phyloP scores from a whole-genome alignment of 2,888 invertebrate genomes.

The Patella ulyssiponensis region DNA sequence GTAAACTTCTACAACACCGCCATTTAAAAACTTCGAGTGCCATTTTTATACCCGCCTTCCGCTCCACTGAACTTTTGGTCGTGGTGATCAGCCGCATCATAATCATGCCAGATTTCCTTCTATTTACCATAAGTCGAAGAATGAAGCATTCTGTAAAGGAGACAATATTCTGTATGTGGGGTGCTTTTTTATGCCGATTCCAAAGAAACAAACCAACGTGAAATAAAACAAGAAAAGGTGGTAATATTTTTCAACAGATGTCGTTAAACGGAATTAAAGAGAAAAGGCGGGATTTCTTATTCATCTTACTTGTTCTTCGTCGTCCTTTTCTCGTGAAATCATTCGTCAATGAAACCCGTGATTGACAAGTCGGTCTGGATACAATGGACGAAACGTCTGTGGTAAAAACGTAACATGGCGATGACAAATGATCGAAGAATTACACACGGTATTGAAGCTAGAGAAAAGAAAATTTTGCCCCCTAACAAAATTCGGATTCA shows the following conservation, averaged over 20 bases:
- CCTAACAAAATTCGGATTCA: too few relatives aligned
- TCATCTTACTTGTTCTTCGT: not conserved
- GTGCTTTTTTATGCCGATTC: not conserved
- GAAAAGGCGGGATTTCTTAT: conserved; percentile 8
- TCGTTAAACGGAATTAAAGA: not conserved
- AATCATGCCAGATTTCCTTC: not conserved
- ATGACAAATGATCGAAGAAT: too few relatives aligned
- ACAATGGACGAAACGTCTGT: too few relatives aligned
- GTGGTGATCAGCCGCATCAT: not conserved
- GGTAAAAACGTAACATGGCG: too few relatives aligned
- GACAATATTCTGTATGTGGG: conserved; percentile 1
- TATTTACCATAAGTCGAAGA: not conserved
- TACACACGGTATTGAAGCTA: too few relatives aligned
- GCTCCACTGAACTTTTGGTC: conserved; percentile 2
- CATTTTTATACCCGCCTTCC: conserved; percentile 1
- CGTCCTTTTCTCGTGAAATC: too few relatives aligned
- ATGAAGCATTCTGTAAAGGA: too few relatives aligned
- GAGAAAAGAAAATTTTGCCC: too few relatives aligned
- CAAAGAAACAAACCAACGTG: conserved; percentile 1
- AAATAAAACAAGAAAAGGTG: conserved; percentile 9
- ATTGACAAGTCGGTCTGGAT: too few relatives aligned
- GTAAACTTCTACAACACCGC: conserved; percentile 3
- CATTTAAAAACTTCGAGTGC: conserved; percentile 1
- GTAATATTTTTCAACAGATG: not conserved
- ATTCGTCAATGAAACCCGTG: too few relatives aligned